Evolutionary conservation across 1,140 invertebrate genomes (phyloP).

Genomic region (Bombus huntii): DNA sequence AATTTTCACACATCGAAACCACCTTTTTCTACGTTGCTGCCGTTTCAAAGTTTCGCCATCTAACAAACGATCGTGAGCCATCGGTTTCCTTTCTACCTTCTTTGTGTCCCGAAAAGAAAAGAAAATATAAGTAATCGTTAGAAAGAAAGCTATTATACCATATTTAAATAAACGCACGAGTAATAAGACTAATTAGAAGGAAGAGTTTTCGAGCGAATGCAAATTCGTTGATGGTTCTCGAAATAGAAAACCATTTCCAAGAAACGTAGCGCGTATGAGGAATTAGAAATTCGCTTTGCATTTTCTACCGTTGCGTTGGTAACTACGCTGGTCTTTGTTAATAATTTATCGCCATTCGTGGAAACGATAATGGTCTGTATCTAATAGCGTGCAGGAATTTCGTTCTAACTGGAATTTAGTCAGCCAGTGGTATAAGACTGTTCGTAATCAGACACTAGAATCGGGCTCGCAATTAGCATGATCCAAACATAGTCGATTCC

Average conservation of each 20-base stretch:
- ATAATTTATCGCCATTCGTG: conserved; percentile 25
- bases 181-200: conserved; percentile 28
- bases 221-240: conserved; percentile 9
- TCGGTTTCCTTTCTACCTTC: neutral
- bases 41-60: neutral
- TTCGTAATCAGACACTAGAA: neutral
- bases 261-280: neutral
- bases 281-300: conserved; percentile 43
- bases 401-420: conserved; percentile 13
- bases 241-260: conserved; percentile 44
- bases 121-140: neutral
- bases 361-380: conserved; percentile 43
- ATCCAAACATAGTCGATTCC: too few species aligned
- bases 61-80: neutral
- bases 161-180: neutral
- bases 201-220: conserved; percentile 6
- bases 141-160: neutral
- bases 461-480: neutral
- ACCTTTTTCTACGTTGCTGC: too few species aligned
- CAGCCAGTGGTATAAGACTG: neutral
- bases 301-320: neutral
- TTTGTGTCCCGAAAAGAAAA: neutral
- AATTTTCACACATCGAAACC: too few species aligned
- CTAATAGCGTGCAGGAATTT: conserved; percentile 38
- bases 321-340: neutral